phyloP scores from a whole-genome alignment of 1,140 invertebrate genomes.

The Drosophila trapezifrons region DNA sequence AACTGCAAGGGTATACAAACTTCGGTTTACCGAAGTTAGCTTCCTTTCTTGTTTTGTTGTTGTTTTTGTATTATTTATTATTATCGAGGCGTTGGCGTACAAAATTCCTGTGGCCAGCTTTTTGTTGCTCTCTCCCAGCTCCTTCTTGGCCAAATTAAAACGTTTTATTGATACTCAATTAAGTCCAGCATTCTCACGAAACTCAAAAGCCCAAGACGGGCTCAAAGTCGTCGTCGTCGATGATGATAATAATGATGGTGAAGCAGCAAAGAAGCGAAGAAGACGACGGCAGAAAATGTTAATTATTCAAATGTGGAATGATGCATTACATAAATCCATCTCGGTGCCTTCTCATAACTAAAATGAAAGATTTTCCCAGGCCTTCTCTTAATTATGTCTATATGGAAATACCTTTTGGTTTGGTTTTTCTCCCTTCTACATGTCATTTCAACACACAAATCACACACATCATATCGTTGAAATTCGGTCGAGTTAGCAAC shows the following conservation, averaged over 20 bases:
- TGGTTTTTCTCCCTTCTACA: slow-evolving; percentile 27
- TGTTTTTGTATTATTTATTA: slow-evolving; percentile 39
- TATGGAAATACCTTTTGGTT: slow-evolving; percentile 26
- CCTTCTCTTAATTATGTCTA: slow-evolving; percentile 42
- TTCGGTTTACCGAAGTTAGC: too few relatives aligned
- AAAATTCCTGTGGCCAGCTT: slow-evolving; percentile 70
- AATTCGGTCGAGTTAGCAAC: not conserved
- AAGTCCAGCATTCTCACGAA: slow-evolving; percentile 74
- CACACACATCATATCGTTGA: slow-evolving; percentile 2
- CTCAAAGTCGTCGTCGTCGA: slow-evolving; percentile 1
- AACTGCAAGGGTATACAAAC: too few relatives aligned
- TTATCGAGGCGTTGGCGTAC: slow-evolving; percentile 73
- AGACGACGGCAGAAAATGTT: slow-evolving; percentile 34
- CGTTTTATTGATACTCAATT: slow-evolving; percentile 83
- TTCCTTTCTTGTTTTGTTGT: slow-evolving; percentile 5
- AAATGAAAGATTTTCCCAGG: slow-evolving; percentile 43
- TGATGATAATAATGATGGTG: slow-evolving; percentile 26
- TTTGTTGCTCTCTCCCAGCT: not conserved
- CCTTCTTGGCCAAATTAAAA: slow-evolving; percentile 68
- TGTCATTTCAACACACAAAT: slow-evolving; percentile 33
- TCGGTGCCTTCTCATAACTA: slow-evolving; percentile 68
- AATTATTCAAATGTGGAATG: slow-evolving; percentile 56
- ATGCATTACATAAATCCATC: slow-evolving; percentile 70
- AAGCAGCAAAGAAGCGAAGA: not conserved
- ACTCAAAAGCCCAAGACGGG: slow-evolving; percentile 15